Conservation (phyloP, 1,140 invertebrate genomes). For the Anastatus disparis region DNA sequence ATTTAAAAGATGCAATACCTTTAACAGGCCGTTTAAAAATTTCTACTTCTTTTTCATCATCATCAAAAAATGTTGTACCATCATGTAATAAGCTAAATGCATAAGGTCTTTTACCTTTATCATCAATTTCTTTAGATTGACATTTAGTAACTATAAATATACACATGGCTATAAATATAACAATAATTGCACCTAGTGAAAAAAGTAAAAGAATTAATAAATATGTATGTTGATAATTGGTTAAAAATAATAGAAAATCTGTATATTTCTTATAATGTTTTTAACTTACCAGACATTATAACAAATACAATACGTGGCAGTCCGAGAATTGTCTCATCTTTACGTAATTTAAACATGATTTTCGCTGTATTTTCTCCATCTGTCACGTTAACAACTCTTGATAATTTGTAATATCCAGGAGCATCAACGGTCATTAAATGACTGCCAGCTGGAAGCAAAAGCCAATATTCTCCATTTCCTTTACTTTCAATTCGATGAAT, state of each 20-base stretch:
- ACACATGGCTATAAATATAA: slow-evolving; percentile 44
- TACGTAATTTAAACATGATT: slow-evolving; percentile 75
- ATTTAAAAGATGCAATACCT: slow-evolving; percentile 28
- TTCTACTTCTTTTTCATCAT: slow-evolving; percentile 73
- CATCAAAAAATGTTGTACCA: slow-evolving; percentile 66
- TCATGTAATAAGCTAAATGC: slow-evolving; percentile 62
- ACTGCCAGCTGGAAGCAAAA: slow-evolving; percentile 68
- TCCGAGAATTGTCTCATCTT: slow-evolving; percentile 75
- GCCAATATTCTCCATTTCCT: slow-evolving; percentile 70
- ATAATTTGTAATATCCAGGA: slow-evolving; percentile 67
- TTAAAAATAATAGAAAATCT: too few relatives aligned
- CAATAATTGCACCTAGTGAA: slow-evolving; percentile 54
- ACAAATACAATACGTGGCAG: slow-evolving; percentile 80
- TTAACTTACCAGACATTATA: slow-evolving; percentile 73
- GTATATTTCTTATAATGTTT: too few relatives aligned
- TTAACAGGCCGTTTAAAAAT: slow-evolving; percentile 69
- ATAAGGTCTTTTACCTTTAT: slow-evolving; percentile 58
- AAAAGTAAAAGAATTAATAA: slow-evolving; percentile 24
- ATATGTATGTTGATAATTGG: too few relatives aligned
- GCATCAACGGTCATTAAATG: slow-evolving; percentile 71
- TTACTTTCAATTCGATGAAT: slow-evolving; percentile 62
- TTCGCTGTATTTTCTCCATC: slow-evolving; percentile 8
- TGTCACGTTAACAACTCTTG: slow-evolving; percentile 63
- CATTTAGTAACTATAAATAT: slow-evolving; percentile 58
- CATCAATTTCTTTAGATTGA: slow-evolving; percentile 58